Percentiles rank a stretch among this genome's conserved stretches.
Evolutionary conservation across 2,113 vertebrate genomes (phyloP).

Genomic region (Sander lucioperca): DNA sequence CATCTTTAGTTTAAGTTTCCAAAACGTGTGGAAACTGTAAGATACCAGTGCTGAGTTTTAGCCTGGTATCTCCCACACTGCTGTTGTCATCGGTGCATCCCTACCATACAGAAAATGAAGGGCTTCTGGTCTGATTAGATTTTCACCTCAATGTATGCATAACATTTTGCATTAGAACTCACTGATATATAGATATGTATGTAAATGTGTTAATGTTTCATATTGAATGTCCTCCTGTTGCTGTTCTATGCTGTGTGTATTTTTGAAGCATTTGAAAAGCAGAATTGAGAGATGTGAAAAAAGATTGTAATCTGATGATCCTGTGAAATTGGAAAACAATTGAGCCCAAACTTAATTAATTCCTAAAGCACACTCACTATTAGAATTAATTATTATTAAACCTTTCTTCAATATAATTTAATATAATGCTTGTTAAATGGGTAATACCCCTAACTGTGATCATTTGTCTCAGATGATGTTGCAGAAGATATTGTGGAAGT

Average conservation of each 20-base stretch:
- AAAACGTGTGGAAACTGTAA: background rate
- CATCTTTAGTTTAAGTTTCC: background rate
- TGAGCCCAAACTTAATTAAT: conserved; percentile 1
- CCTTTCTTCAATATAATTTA: background rate
- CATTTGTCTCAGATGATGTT: conserved; percentile 16
- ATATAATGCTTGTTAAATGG: conserved; percentile 27
- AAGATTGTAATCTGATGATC: conserved; percentile 22
- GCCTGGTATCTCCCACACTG: background rate
- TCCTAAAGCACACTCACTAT: conserved; percentile 40
- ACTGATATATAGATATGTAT: conserved; percentile 65
- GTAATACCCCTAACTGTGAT: background rate
- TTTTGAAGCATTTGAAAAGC: conserved; percentile 43
- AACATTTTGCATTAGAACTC: conserved; percentile 51
- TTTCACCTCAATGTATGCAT: conserved; percentile 45
- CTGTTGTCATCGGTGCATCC: conserved; percentile 55
- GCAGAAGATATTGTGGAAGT: background rate
- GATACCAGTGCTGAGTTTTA: background rate
- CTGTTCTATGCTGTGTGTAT: conserved; percentile 57
- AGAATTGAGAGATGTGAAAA: conserved; percentile 2
- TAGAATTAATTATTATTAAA: background rate
- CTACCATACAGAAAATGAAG: conserved; percentile 26
- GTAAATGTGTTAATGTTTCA: conserved; percentile 72
- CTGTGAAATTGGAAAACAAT: conserved; percentile 19
- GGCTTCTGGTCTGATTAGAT: conserved; percentile 52
- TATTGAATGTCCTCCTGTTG: conserved; percentile 74